Evolutionary conservation across 2,797 vertebrate genomes (phyloP).

Genomic region (Etheostoma nigrum): DNA sequence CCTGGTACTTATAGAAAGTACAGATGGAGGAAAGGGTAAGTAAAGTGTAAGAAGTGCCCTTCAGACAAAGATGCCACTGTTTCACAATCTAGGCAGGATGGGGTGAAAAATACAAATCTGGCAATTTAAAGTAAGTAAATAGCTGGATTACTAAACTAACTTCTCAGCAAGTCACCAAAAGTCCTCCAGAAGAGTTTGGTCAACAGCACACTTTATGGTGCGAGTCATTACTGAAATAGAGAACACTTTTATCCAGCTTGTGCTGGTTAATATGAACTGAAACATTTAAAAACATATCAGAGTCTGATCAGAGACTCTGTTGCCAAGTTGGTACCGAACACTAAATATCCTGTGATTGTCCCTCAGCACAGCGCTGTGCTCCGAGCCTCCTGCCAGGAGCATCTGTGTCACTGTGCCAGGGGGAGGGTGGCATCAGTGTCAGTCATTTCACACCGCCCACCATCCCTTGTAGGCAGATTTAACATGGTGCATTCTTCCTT

Average conservation of each 20-base stretch:
- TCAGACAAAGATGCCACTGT: not conserved
- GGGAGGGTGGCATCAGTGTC: slow-evolving; percentile 72
- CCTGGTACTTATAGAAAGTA: not conserved
- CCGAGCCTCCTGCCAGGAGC: slow-evolving; percentile 42
- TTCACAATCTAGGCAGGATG: not conserved
- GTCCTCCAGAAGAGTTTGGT: not conserved
- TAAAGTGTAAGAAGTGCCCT: not conserved
- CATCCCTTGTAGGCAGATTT: slow-evolving; percentile 63
- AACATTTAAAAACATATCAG: slow-evolving; percentile 20
- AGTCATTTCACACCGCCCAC: slow-evolving; percentile 63
- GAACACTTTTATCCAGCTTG: slow-evolving; percentile 10
- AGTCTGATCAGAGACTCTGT: not conserved
- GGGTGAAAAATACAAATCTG: not conserved
- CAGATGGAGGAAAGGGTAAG: not conserved
- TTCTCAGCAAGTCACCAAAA: slow-evolving; percentile 8
- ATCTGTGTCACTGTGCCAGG: slow-evolving; percentile 64
- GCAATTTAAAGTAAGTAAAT: not conserved
- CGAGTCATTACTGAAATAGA: slow-evolving; percentile 22
- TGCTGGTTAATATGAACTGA: slow-evolving; percentile 13
- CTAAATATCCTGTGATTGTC: slow-evolving; percentile 38
- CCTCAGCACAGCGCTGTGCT: slow-evolving; percentile 32
- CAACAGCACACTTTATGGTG: not conserved
- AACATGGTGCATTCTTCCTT: slow-evolving; percentile 72
- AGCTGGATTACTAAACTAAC: not conserved
- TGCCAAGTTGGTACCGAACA: slow-evolving; percentile 20